Percentiles rank a stretch among this genome's conserved stretches.
Conservation (phyloP, 1,140 invertebrate species). For the Heterodera schachtii region DNA sequence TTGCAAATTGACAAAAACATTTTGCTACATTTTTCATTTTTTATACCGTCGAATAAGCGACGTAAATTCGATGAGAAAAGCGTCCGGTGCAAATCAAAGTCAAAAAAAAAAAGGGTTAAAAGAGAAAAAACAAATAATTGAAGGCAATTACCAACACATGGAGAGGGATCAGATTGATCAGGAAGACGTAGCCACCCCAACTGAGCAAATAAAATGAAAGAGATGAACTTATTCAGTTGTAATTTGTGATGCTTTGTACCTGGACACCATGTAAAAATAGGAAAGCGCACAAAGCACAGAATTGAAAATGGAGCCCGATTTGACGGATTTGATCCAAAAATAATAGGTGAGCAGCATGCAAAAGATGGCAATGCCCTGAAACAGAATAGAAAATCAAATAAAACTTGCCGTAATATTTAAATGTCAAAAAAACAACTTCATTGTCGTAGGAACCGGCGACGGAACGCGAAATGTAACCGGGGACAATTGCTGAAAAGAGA, state of each 20-base stretch:
- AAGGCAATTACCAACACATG: conserved; percentile 78
- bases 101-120: neutral
- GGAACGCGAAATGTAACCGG: conserved; percentile 96
- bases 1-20: conserved; percentile 21
- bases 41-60: conserved; percentile 81
- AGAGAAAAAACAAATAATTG: neutral
- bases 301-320: conserved; percentile 95
- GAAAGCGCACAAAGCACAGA: conserved; percentile 87
- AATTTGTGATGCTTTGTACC: neutral
- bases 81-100: conserved; percentile 79
- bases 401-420: neutral
- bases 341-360: conserved; percentile 62
- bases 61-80: conserved; percentile 87
- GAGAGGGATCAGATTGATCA: conserved; percentile 97
- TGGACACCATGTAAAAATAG: conserved; percentile 96
- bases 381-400: neutral
- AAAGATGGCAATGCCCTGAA: conserved; percentile 72
- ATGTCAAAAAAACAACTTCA: conserved; percentile 69
- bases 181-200: conserved; percentile 99
- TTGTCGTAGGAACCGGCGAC: conserved; percentile 99
- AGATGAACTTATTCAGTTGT: neutral
- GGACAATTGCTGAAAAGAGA: conserved; percentile 78
- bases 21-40: neutral
- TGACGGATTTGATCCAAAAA: conserved; percentile 86
- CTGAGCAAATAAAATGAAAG: conserved; percentile 73